Percentiles rank a stretch among this genome's conserved stretches.
These are phyloP conservation scores for Apamea sordens DNA, from an alignment of 2,888 invertebrate species.

Conservation along the genomic window DNA sequence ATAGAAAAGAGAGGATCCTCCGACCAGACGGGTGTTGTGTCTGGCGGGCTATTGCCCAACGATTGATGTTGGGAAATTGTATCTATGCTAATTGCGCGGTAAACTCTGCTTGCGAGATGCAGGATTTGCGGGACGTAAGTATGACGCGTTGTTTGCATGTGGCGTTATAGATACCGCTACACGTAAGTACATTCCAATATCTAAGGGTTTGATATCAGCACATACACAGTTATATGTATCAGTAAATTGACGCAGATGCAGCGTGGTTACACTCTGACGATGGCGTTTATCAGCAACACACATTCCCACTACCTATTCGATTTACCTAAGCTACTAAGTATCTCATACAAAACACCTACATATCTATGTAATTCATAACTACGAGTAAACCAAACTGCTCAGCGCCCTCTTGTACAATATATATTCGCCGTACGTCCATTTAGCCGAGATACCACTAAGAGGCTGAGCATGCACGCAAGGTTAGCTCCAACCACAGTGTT, in stretches of 20 bases:
- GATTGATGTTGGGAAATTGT: no score
- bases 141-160: no score
- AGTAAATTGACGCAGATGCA: neutral
- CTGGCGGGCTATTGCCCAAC: no score
- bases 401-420: constrained; percentile 2
- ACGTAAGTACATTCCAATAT: neutral
- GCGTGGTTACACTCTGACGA: neutral
- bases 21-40: no score
- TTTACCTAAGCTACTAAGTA: constrained; percentile 6
- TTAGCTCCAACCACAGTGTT: constrained; percentile 14
- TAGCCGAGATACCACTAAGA: constrained; percentile 18
- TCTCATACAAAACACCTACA: neutral
- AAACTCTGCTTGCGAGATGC: no score
- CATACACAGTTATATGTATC: neutral
- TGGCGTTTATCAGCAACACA: neutral
- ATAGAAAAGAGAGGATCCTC: no score
- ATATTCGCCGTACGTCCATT: constrained; percentile 6
- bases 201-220: neutral
- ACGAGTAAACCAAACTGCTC: constrained; percentile 10
- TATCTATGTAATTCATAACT: constrained; percentile 13
- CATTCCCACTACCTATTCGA: neutral
- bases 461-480: constrained; percentile 12
- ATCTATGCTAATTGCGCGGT: no score
- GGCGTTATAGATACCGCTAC: no score
- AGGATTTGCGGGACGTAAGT: no score